Conservation (phyloP, 1,140 invertebrate species). For the Drosophila chauvacae region DNA sequence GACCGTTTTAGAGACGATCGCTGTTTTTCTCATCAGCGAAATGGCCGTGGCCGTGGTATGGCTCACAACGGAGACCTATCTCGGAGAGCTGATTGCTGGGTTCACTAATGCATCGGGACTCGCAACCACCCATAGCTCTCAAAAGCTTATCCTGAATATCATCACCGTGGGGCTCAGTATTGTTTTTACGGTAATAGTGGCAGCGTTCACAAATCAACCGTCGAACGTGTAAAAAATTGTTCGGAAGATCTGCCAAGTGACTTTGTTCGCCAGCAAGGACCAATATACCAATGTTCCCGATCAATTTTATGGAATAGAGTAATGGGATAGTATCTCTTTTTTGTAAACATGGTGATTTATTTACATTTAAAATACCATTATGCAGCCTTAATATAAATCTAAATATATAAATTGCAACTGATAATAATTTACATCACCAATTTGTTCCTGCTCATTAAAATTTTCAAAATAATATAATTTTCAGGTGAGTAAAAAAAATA, state of each 20-base stretch:
- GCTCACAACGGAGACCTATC: neutral
- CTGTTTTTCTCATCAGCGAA: conserved; percentile 4
- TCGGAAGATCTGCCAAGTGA: neutral
- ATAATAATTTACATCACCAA: neutral
- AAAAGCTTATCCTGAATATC: neutral
- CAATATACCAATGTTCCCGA: neutral
- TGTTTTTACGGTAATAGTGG: neutral
- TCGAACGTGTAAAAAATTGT: neutral
- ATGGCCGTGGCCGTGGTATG: conserved; percentile 5
- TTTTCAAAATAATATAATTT: too few species aligned
- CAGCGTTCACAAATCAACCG: conserved; percentile 1
- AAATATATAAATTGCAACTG: neutral
- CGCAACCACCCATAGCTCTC: neutral
- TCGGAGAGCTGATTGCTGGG: neutral
- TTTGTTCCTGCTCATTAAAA: too few species aligned
- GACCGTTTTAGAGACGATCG: conserved; percentile 18
- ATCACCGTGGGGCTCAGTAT: neutral
- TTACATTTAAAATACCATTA: neutral
- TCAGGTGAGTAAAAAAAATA: too few species aligned
- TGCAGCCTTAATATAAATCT: neutral
- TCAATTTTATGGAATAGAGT: neutral
- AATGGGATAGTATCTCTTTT: neutral
- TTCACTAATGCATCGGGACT: neutral
- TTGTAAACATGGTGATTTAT: neutral
- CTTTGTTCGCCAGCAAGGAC: neutral